Base-by-base conservation (phyloP, 2,888 invertebrate genomes). In the Drosophila hamatofila region DNA sequence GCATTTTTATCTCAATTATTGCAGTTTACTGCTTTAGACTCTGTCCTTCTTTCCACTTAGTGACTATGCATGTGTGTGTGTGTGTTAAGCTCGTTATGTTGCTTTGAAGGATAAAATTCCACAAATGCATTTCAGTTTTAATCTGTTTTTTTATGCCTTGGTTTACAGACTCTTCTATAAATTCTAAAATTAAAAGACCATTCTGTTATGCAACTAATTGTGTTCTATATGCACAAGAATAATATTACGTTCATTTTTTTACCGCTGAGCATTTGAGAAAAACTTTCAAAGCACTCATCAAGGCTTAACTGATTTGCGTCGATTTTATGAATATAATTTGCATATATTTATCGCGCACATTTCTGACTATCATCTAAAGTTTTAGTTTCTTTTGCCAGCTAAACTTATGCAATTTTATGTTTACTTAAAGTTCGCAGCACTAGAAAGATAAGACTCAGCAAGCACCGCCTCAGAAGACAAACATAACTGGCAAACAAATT, bases 1-100 rank as follows among this genome's bases (percentile, higher is more conserved):
- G 65, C 74, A 87, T 83, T 87, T 89, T 89, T 76, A 81, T 77
- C 87, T 66, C 87, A 86, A 83, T 89, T 84, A 89, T 76, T 89
- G 72, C 84, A 77, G 87, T 79, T 84, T 89, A 83, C 49, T 61
- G 18, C 57, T 49, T 42, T 42, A 41, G 48, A 54, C 44, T 71
- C 51, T 11, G 35, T 58, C n/a, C 52, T 41, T 14, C 25, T 49
- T 21, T n/a, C 21, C 49, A 39, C 21, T 67, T 37, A 16, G 21
- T 54, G 42, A 37, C 46, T 55, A 49, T 55, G 16, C n/a, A 48
- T 37, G 51, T 69, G 51, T 41, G 42, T 21, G 23, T 35, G 21
- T 42, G 64, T 35, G 18, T 49, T 35, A 46, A 42, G 42, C 42
- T 58, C 23, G 30, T 37, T 60, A 58, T 51, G n/a, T 42, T 18